Conservation (phyloP, 2,113 vertebrate genomes). For the Takifugu bimaculatus region DNA sequence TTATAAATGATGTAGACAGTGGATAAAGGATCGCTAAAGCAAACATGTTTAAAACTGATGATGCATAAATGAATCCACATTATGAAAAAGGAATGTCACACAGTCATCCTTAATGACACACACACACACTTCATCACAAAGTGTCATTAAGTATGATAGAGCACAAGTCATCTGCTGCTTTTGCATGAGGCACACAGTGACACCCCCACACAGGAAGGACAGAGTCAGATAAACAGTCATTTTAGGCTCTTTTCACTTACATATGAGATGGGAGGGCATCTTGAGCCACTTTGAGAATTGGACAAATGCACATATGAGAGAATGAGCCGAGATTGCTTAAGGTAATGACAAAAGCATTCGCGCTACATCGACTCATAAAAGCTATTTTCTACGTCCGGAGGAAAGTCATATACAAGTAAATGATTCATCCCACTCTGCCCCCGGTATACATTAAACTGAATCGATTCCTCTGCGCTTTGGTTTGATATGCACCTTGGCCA, state of each 20-base stretch:
- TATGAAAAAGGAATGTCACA: constrained; percentile 7
- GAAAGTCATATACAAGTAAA: constrained; percentile 30
- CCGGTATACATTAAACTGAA: constrained; percentile 42
- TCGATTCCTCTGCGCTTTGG: constrained; percentile 40
- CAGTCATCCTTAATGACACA: neutral
- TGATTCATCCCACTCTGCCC: constrained; percentile 35
- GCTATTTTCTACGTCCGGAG: constrained; percentile 1
- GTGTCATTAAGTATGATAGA: neutral
- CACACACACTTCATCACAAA: neutral
- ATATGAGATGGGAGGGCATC: neutral
- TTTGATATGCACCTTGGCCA: constrained; percentile 43
- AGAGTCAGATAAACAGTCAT: no score
- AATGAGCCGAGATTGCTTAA: constrained; percentile 13
- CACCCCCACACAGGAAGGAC: no score
- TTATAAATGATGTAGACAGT: constrained; percentile 34
- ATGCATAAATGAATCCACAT: constrained; percentile 44
- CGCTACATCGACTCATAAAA: constrained; percentile 11
- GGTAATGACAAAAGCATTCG: constrained; percentile 31
- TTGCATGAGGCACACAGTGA: no score
- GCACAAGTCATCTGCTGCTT: no score
- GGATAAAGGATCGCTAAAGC: constrained; percentile 42
- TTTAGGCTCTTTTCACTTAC: neutral
- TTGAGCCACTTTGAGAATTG: constrained; percentile 2
- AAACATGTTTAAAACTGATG: constrained; percentile 49
- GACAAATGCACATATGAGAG: constrained; percentile 4